Base-by-base conservation (phyloP, 1,140 invertebrate species). In the Drosophila auraria region DNA sequence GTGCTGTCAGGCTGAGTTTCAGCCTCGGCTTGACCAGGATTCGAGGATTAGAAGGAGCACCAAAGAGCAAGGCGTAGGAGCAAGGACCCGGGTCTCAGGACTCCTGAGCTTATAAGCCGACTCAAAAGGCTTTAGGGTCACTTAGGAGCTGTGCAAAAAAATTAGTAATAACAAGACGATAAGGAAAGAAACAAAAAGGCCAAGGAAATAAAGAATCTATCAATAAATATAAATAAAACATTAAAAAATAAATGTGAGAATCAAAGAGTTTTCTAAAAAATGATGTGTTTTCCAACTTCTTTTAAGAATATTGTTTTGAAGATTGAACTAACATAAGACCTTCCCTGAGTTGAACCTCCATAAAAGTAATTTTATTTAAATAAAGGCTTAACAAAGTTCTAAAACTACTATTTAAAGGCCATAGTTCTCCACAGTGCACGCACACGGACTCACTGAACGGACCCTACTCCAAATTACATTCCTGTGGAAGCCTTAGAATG, bases 1-100 rank as follows among this genome's bases (percentile, higher is more conserved):
- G 45, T 36, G 77, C 78, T 86, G 82, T 86, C 82, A 84, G 65
- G 62, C 78, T 89, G 84, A 84, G 80, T 70, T 62, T 30, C 14
- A 49, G 58, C 40, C 42, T 20, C 27, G 25, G 56, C 62, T 61
- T 49, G 63, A 50, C 45, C 74, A 59, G 78, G 40, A 70, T 40
- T 17, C 53, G 36, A 77, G 83, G 80, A 87, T 87, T 87, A 87
- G 76, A 30, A 47, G 70, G 53, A 60, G 51, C 27, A 44, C 69
- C 69, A 17, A 49, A 33, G 50, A 17, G 50, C 57, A 15, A 11
- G 50, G 40, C 47, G 40, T 50, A 27, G 40, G 20, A 33, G 15
- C 33, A 49, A 49, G 65, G 36, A 59, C 66, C 42, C 42, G 17
- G 66, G 36, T 45, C 49, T 30, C 54, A 54, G 83, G 79, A 78